Conservation (phyloP, 2,113 vertebrate genomes). For the Romanogobio albipinnatus region DNA sequence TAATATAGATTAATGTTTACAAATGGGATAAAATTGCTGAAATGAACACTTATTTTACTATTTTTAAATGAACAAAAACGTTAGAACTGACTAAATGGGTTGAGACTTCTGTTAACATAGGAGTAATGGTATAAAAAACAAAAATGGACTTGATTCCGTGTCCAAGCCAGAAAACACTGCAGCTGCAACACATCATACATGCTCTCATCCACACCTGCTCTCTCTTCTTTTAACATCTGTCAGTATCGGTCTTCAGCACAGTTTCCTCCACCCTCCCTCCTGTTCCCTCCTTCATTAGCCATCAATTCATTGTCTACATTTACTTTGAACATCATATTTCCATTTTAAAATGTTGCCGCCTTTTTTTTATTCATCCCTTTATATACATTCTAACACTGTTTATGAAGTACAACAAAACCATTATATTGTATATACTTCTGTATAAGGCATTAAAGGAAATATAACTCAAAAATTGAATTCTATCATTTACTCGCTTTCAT, state of each 20-base stretch:
- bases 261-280: neutral
- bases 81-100: neutral
- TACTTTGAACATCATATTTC: neutral
- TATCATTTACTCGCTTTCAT: neutral
- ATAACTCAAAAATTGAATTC: neutral
- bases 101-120: neutral
- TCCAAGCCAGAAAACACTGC: conserved; percentile 13
- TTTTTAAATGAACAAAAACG: neutral
- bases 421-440: neutral
- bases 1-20: neutral
- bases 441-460: neutral
- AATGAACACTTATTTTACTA: neutral
- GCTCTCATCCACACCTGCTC: neutral
- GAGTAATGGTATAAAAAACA: neutral
- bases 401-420: conserved; percentile 21
- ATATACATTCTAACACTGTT: neutral
- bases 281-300: neutral
- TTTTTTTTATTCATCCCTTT: neutral
- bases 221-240: conserved; percentile 1
- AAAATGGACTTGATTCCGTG: neutral
- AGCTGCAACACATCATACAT: conserved; percentile 2
- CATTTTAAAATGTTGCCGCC: too few species aligned
- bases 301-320: neutral
- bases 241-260: neutral
- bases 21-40: neutral